Evolutionary conservation across 2,888 invertebrate species (phyloP), one percentile per base, ranked within the genome.

Genomic region (Zele albiditarsus): DNA sequence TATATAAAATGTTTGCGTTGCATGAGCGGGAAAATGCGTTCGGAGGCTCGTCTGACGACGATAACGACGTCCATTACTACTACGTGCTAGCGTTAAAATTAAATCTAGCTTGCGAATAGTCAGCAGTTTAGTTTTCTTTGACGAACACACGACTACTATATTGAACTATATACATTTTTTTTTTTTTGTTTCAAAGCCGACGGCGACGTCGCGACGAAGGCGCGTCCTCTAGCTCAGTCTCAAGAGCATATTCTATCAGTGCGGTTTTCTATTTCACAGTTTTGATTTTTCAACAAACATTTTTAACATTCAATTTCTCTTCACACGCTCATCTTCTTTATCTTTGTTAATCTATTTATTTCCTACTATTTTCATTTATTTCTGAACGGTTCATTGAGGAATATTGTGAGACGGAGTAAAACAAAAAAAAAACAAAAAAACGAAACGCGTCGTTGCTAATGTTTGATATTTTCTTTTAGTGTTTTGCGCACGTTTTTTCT

Each of bases 211-310:
- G 85, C 80, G 74, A 75, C 77, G 74, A 75, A 78, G 63, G 78
- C 84, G 83, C 89, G 88, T 89, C 89, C 89, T 88, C 86, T 89
- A 83, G 84, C 83, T 88, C 88, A 89, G 89, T 89, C 89, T 89
- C 89, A 89, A 89, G 89, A 88, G 84, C 89, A 88, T 84, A 84
- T 80, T 81, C 79, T 82, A 83, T 82, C 80, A 81, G 86, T 80
- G 83, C 86, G 86, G 88, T 78, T 84, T 83, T 79, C 76, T 78
- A 75, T 80, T 78, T 76, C 74, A 75, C 38, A 8, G 2, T 12
- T 12, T 38, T 12, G 12, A 76, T 74, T 70, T 77, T 58, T 73
- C 69, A 25, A 57, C 71, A 67, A 42, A 38, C 66, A 49, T 71
- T 28, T 63, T 16, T 62, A 14, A n/a, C n/a, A n/a, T n/a, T n/a